A percentile compares a stretch with the other conserved stretches of the same genome.
Evolutionary conservation across 2,113 vertebrate species (phyloP).

Genomic region (Tonatia bakeri): DNA sequence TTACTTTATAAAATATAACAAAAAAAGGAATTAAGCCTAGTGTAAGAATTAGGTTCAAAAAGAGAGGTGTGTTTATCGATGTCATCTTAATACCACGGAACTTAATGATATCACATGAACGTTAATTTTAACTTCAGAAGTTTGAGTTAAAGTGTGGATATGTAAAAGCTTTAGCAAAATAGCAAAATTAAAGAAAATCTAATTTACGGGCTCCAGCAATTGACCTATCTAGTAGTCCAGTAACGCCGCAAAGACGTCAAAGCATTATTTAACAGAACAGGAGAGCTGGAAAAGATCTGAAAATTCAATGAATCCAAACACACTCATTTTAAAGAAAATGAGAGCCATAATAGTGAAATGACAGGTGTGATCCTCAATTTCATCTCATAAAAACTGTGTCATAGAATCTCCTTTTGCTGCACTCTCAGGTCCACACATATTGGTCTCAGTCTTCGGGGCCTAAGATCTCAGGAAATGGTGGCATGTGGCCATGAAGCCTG

Average conservation of each 20-base stretch:
- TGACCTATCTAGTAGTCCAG: neutral
- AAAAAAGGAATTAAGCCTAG: constrained; percentile 24
- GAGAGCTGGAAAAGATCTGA: neutral
- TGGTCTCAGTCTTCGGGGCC: neutral
- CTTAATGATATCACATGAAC: neutral
- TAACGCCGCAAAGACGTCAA: neutral
- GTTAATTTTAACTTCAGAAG: neutral
- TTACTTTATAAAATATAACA: constrained; percentile 30
- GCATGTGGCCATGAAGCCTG: neutral
- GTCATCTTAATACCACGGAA: neutral
- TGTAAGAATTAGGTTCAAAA: constrained; percentile 16
- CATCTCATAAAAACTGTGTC: neutral
- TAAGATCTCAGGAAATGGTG: neutral
- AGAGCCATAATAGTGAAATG: neutral
- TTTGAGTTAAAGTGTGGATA: neutral
- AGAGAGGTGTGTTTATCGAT: neutral
- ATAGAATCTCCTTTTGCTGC: neutral
- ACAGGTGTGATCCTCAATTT: neutral
- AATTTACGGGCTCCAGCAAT: neutral
- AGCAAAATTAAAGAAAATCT: neutral
- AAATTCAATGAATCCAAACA: neutral
- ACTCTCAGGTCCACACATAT: neutral
- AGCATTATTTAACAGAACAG: neutral
- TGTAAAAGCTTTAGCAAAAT: neutral
- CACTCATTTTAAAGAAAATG: constrained; percentile 5